phyloP scores from a whole-genome alignment of 2,888 invertebrate genomes.

The Autographa pulchrina region DNA sequence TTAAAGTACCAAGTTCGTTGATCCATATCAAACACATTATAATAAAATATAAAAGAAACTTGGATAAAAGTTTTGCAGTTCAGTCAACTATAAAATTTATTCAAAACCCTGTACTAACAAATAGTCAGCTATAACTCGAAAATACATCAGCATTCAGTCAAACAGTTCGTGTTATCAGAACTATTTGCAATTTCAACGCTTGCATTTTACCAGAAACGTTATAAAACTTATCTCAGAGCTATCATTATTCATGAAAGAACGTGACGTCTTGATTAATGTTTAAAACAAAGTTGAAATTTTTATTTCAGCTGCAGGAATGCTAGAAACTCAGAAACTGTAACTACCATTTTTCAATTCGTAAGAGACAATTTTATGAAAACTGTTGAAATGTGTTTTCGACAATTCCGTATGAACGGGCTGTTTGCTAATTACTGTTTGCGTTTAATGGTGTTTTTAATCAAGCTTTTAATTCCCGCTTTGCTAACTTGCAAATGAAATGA shows the following conservation, averaged over 20 bases:
- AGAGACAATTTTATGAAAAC: slow-evolving; percentile 56
- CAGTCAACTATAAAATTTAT: background rate
- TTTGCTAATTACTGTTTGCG: slow-evolving; percentile 46
- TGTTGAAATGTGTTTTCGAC: slow-evolving; percentile 47
- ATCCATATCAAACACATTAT: too few species aligned
- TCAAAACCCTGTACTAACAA: background rate
- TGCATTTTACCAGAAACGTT: slow-evolving; percentile 56
- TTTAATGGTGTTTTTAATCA: slow-evolving; percentile 34
- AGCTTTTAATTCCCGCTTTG: slow-evolving; percentile 34
- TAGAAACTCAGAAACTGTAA: slow-evolving; percentile 40
- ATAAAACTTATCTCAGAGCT: slow-evolving; percentile 60
- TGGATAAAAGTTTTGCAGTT: background rate
- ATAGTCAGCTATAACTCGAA: background rate
- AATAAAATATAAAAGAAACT: too few species aligned
- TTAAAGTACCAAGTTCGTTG: too few species aligned
- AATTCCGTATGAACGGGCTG: slow-evolving; percentile 25
- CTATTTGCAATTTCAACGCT: slow-evolving; percentile 61
- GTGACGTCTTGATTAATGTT: slow-evolving; percentile 73
- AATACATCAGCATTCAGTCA: slow-evolving; percentile 23
- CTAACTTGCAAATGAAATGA: slow-evolving; percentile 13
- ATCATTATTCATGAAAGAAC: slow-evolving; percentile 74
- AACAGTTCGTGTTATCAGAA: slow-evolving; percentile 45
- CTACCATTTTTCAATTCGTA: slow-evolving; percentile 59
- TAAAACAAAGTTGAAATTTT: slow-evolving; percentile 71
- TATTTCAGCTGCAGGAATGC: slow-evolving; percentile 64